Base-by-base conservation (phyloP, 2,888 invertebrate genomes). In the Stenoptilia bipunctidactyla region DNA sequence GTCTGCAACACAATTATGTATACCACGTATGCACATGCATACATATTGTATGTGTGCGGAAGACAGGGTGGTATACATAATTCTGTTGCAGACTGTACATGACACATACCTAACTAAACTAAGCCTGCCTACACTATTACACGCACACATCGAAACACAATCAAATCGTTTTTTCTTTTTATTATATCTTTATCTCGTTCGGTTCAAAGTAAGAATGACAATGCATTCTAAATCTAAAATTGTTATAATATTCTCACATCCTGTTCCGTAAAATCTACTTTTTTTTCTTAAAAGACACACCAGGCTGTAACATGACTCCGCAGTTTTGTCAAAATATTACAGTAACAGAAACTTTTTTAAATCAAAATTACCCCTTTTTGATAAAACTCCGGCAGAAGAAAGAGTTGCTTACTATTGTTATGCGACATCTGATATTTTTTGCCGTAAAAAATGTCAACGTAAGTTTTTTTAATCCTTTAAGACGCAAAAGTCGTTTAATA, bases 301-400 rank as follows among this genome's bases (percentile, higher is more conserved):
- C 66, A 47, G 57, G 56, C 56, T 44, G 76, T 71, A 75, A 75
- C 70, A 52, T 74, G 76, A 75, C 61, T 61, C 72, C 56, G 66
- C 64, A 63, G 61, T 77, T 80, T 82, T 79, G 80, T 80, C 82
- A 82, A 73, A 82, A 82, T 80, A 83, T 82, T 80, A 71, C 65
- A 62, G 65, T 62, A 50, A 49, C 57, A 43, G 56, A 57, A 55
- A 58, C 54, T 61, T 52, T 69, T 73, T 71, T 56, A 3, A 42
- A 38, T 41, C 43, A 56, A 66, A 66, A 61, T 61, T 60, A 70
- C 67, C 71, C 72, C 63, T 68, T 72, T 63, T 53, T 51, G 35
- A 43, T 43, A 48, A 49, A 52, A 44, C 50, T 53, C 49, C 51
- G 58, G 53, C 50, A 8, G 54, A 51, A 41, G 39, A 62, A 64